Base-by-base conservation (phyloP, 1,140 invertebrate species). In the Branchinecta lynchi region DNA sequence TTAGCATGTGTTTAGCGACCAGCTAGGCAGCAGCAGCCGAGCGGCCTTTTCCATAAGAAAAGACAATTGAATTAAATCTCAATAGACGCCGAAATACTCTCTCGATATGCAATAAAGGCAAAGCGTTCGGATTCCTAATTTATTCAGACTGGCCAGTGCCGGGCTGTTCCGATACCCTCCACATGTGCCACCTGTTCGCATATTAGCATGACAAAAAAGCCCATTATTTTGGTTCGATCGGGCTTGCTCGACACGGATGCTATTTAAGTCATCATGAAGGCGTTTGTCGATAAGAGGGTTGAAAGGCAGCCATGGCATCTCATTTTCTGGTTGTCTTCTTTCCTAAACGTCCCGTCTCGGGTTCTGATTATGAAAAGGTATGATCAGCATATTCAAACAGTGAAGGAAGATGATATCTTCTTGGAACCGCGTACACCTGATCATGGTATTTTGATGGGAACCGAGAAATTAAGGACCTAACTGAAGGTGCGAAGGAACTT, bases 131-230 rank as follows among this genome's bases (percentile, higher is more conserved):
- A 15, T 60, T 60, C 51, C 51, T 60, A 60, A 60, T 60, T 60
- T 60, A 60, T 60, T 60, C 51, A 60, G 51, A 60, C 12, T 60
- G 51, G 51, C 17, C 51, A 60, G 51, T 60, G 12, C 51, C 51
- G 51, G 17, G 51, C 17, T 60, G 51, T 60, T 32, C 32, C 32
- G 32, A 32, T 32, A 32, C 32, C 32, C 32, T 32, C 32, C 32
- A 32, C 5, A 20, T 12, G 51, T 15, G 51, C 51, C 51, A 60
- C 51, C 51, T 60, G 51, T 60, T 60, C 12, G 12, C 51, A 15
- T 20, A 60, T 60, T 60, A 60, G 51, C 51, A 60, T 60, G 12
- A 60, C 51, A 60, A 60, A 60, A 51, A 60, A 60, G 17, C 12
- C 12, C 51, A 32, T 32, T 32, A 32, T 32, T 32, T 32, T 32